Base-by-base conservation (phyloP, 35 echinoderm and acorn worm genomes). In the Amphiura filiformis region DNA sequence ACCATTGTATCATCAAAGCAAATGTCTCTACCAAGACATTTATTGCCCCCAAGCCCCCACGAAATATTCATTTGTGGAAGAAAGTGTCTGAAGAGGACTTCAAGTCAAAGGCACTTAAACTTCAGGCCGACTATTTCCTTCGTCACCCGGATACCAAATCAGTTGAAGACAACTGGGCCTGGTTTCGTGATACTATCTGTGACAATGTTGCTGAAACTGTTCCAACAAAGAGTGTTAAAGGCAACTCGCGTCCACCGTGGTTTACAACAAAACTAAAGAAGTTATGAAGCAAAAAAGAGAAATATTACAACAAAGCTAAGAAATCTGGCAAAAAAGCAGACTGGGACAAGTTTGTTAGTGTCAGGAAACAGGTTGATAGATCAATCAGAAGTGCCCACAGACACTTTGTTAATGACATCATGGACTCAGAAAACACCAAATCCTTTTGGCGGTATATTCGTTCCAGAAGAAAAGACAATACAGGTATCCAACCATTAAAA, bases 91-190 rank as follows among this genome's bases (percentile, higher is more conserved):
- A 38, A 32, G 79, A 37, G 5, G 87, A 39, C 20, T 83, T 89
- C 32, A 82, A 76, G 83, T 35, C 0, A 17, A 64, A 81, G 18
- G 88, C 79, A 23, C 5, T 12, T 32, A 32, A 76, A 31, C 32
- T 89, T 26, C 49, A 82, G 32, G 64, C 31, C 39, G 81, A 77
- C 39, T 89, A 70, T 47, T 89, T 82, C 41, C 17, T 36, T 14
- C 34, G 56, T 13, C 13, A 75, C 32, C 88, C 88, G 31, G 88
- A 89, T 44, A 35, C 33, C 5, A 83, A 75, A 20, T n/a, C 79
- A 0, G 79, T 82, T 75, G 88, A 82, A n/a, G 79, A 61, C 39
- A 89, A 89, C 38, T 89, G 88, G 88, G 14, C 79, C 2, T 89
- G 79, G 41, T 89, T 89, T 34, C 80, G 88, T 15, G 80, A 89